phyloP scores from a whole-genome alignment of 2,888 invertebrate genomes.

The Pecten maximus region DNA sequence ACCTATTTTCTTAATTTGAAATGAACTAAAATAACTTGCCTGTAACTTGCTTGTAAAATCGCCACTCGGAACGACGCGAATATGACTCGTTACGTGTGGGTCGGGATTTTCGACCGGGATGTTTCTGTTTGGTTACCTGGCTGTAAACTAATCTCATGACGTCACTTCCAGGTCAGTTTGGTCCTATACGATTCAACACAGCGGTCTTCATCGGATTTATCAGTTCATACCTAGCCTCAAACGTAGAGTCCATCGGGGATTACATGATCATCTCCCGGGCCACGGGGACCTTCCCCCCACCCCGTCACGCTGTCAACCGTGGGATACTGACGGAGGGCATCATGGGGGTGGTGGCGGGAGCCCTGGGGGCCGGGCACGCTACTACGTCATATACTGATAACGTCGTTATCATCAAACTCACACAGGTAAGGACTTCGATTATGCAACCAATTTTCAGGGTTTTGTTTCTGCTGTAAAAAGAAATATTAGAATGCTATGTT shows the following conservation, averaged over 20 bases:
- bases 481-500: too few relatives aligned
- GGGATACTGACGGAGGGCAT: conserved; percentile 72
- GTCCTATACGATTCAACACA: conserved; percentile 65
- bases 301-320: conserved; percentile 72
- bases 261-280: conserved; percentile 68
- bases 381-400: conserved; percentile 72
- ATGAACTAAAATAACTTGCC: too few relatives aligned
- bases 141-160: not conserved
- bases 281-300: conserved; percentile 64
- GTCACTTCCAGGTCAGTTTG: conserved; percentile 71
- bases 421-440: conserved; percentile 55
- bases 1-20: too few relatives aligned
- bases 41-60: too few relatives aligned
- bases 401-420: conserved; percentile 64
- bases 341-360: conserved; percentile 69
- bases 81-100: too few relatives aligned
- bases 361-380: conserved; percentile 72
- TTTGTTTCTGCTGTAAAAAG: too few relatives aligned
- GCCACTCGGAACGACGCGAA: too few relatives aligned
- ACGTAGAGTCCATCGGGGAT: conserved; percentile 74
- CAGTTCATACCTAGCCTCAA: conserved; percentile 66
- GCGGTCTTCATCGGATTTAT: conserved; percentile 70
- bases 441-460: too few relatives aligned
- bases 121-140: not conserved
- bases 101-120: not conserved